Conservation (phyloP, 2,888 invertebrate species). For the Serripes groenlandicus region DNA sequence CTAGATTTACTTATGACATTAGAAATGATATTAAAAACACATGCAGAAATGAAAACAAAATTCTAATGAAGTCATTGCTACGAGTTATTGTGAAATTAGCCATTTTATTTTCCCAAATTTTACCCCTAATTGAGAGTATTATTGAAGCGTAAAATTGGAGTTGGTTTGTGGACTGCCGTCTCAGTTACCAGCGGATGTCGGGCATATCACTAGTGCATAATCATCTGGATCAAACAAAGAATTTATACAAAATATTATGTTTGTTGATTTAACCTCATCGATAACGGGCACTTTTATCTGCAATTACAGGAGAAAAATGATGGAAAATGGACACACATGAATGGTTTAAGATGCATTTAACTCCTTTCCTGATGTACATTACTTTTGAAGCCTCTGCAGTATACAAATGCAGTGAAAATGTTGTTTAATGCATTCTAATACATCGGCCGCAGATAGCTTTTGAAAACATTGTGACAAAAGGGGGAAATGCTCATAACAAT, state of each 20-base stretch:
- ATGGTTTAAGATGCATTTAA: background rate
- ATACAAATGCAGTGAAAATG: too few species aligned
- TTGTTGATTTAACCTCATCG: slow-evolving; percentile 11
- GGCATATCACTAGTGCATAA: slow-evolving; percentile 19
- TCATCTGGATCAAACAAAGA: slow-evolving; percentile 9
- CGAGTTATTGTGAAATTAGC: too few species aligned
- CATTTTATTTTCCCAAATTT: slow-evolving; percentile 30
- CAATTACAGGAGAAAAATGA: slow-evolving; percentile 3
- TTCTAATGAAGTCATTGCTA: too few species aligned
- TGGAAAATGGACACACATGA: slow-evolving; percentile 12
- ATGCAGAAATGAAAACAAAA: too few species aligned
- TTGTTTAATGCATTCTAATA: too few species aligned
- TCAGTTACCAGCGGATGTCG: slow-evolving; percentile 19
- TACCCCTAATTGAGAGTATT: slow-evolving; percentile 30
- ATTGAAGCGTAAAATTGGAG: slow-evolving; percentile 41
- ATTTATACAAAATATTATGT: slow-evolving; percentile 11
- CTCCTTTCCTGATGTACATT: too few species aligned
- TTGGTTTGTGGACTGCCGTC: slow-evolving; percentile 12
- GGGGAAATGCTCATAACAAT: too few species aligned
- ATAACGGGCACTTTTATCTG: slow-evolving; percentile 2
- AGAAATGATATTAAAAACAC: too few species aligned
- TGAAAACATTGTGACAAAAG: too few species aligned
- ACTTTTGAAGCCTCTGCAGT: too few species aligned
- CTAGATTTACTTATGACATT: too few species aligned
- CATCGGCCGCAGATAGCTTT: too few species aligned